These are phyloP conservation scores for Drosophila serrata DNA, from an alignment of 1,140 invertebrate genomes.

Conservation along the genomic window DNA sequence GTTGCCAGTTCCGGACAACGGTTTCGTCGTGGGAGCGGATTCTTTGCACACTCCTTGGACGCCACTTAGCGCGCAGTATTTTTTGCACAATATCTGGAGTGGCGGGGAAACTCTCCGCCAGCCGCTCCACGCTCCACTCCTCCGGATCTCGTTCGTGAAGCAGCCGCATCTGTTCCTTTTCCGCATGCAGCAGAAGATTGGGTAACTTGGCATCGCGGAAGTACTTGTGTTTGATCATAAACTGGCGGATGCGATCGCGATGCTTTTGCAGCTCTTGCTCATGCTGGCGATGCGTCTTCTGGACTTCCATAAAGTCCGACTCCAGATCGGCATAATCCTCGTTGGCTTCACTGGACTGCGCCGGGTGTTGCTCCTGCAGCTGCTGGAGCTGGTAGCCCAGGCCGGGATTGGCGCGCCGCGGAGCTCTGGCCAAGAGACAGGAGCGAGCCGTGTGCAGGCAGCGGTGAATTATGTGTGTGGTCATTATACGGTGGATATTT, in stretches of 20 bases:
- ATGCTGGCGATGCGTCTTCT: constrained; percentile 82
- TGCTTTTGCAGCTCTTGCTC: constrained; percentile 78
- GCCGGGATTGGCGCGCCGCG: constrained; percentile 71
- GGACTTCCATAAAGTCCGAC: constrained; percentile 86
- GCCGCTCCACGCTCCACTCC: constrained; percentile 90
- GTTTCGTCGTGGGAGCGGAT: constrained; percentile 88
- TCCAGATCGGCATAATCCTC: constrained; percentile 86
- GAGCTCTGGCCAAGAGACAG: constrained; percentile 45
- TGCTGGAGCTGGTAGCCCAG: constrained; percentile 69
- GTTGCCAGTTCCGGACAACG: constrained; percentile 89
- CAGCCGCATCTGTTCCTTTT: constrained; percentile 93
- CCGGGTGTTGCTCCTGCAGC: constrained; percentile 38
- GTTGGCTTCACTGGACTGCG: constrained; percentile 63
- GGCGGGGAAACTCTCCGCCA: constrained; percentile 93
- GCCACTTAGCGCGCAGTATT: constrained; percentile 89
- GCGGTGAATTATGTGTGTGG: constrained; percentile 30
- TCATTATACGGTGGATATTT: constrained; percentile 21
- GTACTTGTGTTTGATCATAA: constrained; percentile 91
- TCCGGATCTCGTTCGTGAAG: constrained; percentile 89
- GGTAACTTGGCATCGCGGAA: constrained; percentile 89
- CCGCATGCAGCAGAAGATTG: constrained; percentile 92
- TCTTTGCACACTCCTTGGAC: constrained; percentile 86
- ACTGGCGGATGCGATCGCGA: constrained; percentile 86
- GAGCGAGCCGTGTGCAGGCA: constrained; percentile 34
- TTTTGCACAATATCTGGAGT: constrained; percentile 87